A percentile compares a stretch with the other conserved stretches of the same genome.
Evolutionary conservation across 2,888 invertebrate genomes (phyloP).

Genomic region (Coelopa pilipes): DNA sequence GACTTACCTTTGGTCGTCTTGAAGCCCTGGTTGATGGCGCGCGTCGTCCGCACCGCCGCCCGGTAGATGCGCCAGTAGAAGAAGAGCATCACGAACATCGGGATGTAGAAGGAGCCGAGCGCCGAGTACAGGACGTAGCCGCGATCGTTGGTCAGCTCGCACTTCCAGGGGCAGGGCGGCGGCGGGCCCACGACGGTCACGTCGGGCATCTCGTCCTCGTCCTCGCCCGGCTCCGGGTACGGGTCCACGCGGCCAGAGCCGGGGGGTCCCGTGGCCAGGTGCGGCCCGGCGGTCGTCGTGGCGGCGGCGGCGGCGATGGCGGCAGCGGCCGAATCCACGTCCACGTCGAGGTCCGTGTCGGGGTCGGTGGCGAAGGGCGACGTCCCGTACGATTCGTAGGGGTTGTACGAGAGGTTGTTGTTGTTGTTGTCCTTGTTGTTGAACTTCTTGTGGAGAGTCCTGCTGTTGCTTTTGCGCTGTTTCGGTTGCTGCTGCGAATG

Average conservation of each 20-base stretch:
- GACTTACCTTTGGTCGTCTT: constrained; percentile 82
- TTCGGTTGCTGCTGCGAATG: constrained; percentile 36
- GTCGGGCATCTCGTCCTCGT: constrained; percentile 40
- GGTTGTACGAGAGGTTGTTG: constrained; percentile 54
- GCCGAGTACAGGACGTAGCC: constrained; percentile 98
- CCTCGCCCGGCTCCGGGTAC: constrained; percentile 31
- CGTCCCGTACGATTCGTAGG: constrained; percentile 54
- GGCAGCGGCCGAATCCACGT: constrained; percentile 38
- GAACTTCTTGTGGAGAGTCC: constrained; percentile 6
- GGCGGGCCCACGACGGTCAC: constrained; percentile 53
- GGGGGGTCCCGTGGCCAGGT: too few relatives aligned
- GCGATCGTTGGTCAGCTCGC: constrained; percentile 91
- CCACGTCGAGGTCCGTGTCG: constrained; percentile 42
- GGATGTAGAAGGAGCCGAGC: constrained; percentile 97
- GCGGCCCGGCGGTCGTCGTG: constrained; percentile 25
- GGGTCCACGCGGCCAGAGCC: constrained; percentile 29
- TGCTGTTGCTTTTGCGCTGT: constrained; percentile 34
- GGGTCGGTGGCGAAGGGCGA: background rate
- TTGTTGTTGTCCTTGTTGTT: constrained; percentile 37
- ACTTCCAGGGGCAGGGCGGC: constrained; percentile 84
- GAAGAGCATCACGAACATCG: constrained; percentile 97
- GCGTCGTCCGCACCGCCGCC: constrained; percentile 92
- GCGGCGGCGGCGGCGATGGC: constrained; percentile 39
- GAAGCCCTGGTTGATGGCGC: constrained; percentile 91
- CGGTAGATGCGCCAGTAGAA: constrained; percentile 98